phyloP scores from a whole-genome alignment of 2,797 vertebrate species.

The Ctenopoma multispine region DNA sequence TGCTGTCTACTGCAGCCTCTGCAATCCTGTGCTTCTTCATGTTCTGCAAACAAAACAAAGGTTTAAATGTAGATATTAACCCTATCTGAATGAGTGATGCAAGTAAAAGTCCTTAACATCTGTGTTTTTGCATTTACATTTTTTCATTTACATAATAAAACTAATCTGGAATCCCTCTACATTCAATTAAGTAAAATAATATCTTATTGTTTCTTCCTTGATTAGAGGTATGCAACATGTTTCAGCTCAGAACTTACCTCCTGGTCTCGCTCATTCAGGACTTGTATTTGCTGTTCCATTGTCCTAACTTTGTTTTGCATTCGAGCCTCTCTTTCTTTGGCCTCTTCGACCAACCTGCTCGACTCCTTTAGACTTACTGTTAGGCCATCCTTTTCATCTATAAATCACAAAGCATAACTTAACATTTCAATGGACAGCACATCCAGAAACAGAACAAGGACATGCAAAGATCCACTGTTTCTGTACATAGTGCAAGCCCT shows the following conservation, averaged over 20 bases:
- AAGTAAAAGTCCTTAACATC: not conserved
- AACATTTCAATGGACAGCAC: not conserved
- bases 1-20: conserved; percentile 91
- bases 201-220: not conserved
- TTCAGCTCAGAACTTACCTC: conserved; percentile 82
- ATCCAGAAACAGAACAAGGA: not conserved
- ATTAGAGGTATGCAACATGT: not conserved
- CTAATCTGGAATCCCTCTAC: not conserved
- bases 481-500: not conserved
- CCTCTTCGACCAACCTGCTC: conserved; percentile 86
- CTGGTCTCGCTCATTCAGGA: conserved; percentile 86
- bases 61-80: not conserved
- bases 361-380: conserved; percentile 90
- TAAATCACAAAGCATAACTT: conserved; percentile 21
- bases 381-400: conserved; percentile 95
- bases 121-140: not conserved
- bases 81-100: not conserved
- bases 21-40: conserved; percentile 88
- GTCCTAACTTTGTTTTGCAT: conserved; percentile 89
- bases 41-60: conserved; percentile 76
- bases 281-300: conserved; percentile 89
- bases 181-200: not conserved
- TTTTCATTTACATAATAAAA: too few species aligned
- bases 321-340: conserved; percentile 87
- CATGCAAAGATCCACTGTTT: not conserved